These are phyloP conservation scores for Coryphaenoides rupestris DNA, from an alignment of 2,113 vertebrate species.

Conservation along the genomic window DNA sequence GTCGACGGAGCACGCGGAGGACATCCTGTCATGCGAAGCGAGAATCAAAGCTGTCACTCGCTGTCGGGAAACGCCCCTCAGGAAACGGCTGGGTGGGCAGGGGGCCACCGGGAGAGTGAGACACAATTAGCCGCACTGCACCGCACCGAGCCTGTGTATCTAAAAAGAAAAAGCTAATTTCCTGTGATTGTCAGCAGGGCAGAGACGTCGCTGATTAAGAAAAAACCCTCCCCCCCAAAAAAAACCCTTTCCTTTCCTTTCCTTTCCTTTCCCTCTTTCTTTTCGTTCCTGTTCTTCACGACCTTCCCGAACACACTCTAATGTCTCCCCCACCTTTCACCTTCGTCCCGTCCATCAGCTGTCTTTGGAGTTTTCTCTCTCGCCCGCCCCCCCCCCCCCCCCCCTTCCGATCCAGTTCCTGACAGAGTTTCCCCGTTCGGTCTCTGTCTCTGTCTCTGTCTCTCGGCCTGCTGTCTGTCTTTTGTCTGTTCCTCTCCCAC, in stretches of 20 bases:
- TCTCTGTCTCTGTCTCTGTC: slow-evolving; percentile 52
- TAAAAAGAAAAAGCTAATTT: slow-evolving; percentile 60
- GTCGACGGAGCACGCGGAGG: slow-evolving; percentile 27
- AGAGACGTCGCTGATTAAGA: slow-evolving; percentile 56
- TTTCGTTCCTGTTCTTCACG: slow-evolving; percentile 29
- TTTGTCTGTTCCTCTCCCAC: not conserved
- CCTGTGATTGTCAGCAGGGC: slow-evolving; percentile 70
- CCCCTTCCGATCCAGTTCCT: slow-evolving; percentile 43
- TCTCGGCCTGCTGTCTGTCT: slow-evolving; percentile 27
- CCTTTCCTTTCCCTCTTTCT: slow-evolving; percentile 34
- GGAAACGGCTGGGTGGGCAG: slow-evolving; percentile 56
- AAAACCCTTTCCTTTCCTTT: slow-evolving; percentile 41
- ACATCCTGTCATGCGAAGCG: slow-evolving; percentile 65
- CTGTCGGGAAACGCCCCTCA: slow-evolving; percentile 61
- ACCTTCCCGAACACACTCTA: slow-evolving; percentile 17
- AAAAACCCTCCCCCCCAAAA: slow-evolving; percentile 46
- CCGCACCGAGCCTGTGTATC: slow-evolving; percentile 43
- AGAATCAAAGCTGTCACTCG: slow-evolving; percentile 32
- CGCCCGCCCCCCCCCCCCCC: slow-evolving; percentile 44
- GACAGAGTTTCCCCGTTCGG: slow-evolving; percentile 33
- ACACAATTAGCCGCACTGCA: slow-evolving; percentile 65
- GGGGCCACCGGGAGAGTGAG: slow-evolving; percentile 37
- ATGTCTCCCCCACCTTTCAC: slow-evolving; percentile 35
- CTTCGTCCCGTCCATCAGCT: slow-evolving; percentile 29
- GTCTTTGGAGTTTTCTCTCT: slow-evolving; percentile 34